Evolutionary conservation across 2,888 invertebrate genomes (phyloP).

Genomic region (Hyposoter didymator): DNA sequence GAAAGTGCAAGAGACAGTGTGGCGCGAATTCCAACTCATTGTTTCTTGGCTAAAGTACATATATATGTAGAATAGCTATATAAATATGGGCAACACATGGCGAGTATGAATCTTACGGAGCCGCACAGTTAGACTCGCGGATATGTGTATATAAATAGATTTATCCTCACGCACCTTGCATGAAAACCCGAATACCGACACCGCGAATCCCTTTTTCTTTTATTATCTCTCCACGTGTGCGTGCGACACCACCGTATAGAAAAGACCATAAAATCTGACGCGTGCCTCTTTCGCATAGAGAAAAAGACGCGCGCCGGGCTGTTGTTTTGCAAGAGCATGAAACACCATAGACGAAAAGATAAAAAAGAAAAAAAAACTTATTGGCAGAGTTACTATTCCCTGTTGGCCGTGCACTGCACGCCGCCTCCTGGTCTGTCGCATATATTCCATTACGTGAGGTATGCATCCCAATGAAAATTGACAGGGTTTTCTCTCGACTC

Average conservation of each 20-base stretch:
- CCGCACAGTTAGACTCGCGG: background rate
- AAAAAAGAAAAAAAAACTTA: constrained; percentile 59
- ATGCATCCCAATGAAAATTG: constrained; percentile 39
- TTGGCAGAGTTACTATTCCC: constrained; percentile 59
- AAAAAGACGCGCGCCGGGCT: constrained; percentile 7
- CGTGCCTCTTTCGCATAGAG: constrained; percentile 40
- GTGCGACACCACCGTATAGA: constrained; percentile 29
- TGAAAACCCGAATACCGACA: constrained; percentile 43
- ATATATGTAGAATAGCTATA: constrained; percentile 8
- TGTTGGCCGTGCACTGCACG: background rate
- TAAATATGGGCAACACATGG: constrained; percentile 31
- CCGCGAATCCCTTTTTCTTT: constrained; percentile 4
- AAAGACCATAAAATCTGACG: constrained; percentile 59
- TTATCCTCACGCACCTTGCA: constrained; percentile 56
- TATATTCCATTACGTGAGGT: constrained; percentile 5
- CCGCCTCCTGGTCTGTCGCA: background rate
- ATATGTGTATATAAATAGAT: constrained; percentile 56
- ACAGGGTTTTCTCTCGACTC: constrained; percentile 19
- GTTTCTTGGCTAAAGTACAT: constrained; percentile 17
- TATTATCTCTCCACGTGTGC: constrained; percentile 28
- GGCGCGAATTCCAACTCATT: constrained; percentile 27
- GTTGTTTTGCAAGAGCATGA: constrained; percentile 21
- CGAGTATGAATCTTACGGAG: constrained; percentile 36
- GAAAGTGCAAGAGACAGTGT: constrained; percentile 32
- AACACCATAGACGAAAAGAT: constrained; percentile 46